phyloP scores from a whole-genome alignment of 1,140 invertebrate genomes.

The Drosophila ogumai region DNA sequence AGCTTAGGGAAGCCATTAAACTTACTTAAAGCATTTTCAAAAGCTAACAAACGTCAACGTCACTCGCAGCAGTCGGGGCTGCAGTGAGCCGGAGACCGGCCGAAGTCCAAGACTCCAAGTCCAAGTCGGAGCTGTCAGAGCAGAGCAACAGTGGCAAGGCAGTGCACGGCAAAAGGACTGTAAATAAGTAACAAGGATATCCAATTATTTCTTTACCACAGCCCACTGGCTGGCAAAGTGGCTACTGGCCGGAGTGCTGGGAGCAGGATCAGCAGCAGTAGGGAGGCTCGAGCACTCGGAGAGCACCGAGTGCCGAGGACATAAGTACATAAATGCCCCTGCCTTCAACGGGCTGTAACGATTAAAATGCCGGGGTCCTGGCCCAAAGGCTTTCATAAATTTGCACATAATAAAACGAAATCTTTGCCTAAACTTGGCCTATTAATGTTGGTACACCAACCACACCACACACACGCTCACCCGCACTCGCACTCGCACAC shows the following conservation, averaged over 20 bases:
- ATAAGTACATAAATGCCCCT: constrained; percentile 45
- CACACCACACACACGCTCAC: constrained; percentile 10
- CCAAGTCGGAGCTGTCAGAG: constrained; percentile 36
- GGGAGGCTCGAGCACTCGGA: neutral
- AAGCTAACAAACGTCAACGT: constrained; percentile 75
- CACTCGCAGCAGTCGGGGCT: constrained; percentile 56
- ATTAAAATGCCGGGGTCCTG: constrained; percentile 62
- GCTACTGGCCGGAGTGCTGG: neutral
- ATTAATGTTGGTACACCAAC: constrained; percentile 66
- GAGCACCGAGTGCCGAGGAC: constrained; percentile 4
- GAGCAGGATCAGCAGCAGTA: neutral
- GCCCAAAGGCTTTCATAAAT: constrained; percentile 77
- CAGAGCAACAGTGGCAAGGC: constrained; percentile 26
- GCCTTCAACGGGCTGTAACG: constrained; percentile 38
- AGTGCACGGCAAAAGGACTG: constrained; percentile 43
- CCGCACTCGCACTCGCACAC: constrained; percentile 15
- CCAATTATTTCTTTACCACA: constrained; percentile 73
- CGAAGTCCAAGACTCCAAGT: constrained; percentile 21
- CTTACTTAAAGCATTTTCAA: constrained; percentile 77
- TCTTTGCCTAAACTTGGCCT: constrained; percentile 76
- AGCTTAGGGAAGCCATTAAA: constrained; percentile 77
- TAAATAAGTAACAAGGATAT: constrained; percentile 81
- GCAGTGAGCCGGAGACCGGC: constrained; percentile 18
- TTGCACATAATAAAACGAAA: constrained; percentile 81
- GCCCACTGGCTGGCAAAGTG: constrained; percentile 29